phyloP scores from a whole-genome alignment of 2,888 invertebrate genomes.

The Chymomyza amoena region DNA sequence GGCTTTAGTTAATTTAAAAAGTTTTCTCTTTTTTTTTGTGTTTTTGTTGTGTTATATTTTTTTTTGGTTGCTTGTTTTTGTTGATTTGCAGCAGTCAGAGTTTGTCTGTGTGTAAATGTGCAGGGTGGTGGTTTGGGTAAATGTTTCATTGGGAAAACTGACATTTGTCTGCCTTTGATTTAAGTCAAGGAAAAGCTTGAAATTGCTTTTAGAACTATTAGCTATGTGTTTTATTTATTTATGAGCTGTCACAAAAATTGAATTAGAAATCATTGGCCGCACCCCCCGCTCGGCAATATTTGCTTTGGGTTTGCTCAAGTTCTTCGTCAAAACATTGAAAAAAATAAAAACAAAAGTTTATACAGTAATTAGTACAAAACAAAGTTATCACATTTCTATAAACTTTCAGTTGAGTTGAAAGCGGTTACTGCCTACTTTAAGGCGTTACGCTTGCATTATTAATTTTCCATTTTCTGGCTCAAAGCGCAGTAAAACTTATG shows the following conservation, averaged over 20 bases:
- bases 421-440: neutral
- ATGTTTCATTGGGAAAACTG: conserved; percentile 59
- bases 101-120: conserved; percentile 3
- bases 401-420: too few relatives aligned
- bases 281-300: neutral
- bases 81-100: conserved; percentile 69
- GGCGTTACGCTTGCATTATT: neutral
- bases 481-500: too few relatives aligned
- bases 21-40: conserved; percentile 49
- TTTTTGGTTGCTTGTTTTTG: conserved; percentile 25
- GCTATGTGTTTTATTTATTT: conserved; percentile 64
- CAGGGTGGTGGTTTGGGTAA: conserved; percentile 10
- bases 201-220: conserved; percentile 67
- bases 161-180: conserved; percentile 65
- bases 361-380: neutral
- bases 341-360: neutral
- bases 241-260: conserved; percentile 68
- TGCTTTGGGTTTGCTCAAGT: neutral
- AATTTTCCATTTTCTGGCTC: neutral
- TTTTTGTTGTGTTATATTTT: conserved; percentile 27
- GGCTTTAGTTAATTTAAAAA: conserved; percentile 68
- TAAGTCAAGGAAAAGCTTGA: conserved; percentile 66
- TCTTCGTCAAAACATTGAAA: neutral
- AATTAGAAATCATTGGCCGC: conserved; percentile 52
- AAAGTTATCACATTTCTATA: neutral